phyloP scores from a whole-genome alignment of 2,113 vertebrate species.

The Tamias sibiricus region DNA sequence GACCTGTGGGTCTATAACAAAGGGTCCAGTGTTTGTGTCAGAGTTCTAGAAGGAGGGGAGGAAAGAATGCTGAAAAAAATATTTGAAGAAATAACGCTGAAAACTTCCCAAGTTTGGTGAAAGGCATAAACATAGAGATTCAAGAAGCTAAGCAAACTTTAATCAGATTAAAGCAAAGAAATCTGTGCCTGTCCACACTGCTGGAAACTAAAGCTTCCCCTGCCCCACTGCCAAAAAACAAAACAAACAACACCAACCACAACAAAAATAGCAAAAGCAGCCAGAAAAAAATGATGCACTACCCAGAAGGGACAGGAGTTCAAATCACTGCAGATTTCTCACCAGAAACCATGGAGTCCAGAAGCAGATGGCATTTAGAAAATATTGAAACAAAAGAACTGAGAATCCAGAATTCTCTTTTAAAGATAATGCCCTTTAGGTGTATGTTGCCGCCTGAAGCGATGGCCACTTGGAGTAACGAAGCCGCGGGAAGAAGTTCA shows the following conservation, averaged over 20 bases:
- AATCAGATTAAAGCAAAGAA: not conserved
- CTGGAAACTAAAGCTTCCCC: not conserved
- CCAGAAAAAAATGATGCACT: not conserved
- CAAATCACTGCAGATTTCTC: not conserved
- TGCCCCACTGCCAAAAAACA: not conserved
- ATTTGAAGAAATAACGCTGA: not conserved
- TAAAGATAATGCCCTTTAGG: not conserved
- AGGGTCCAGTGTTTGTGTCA: not conserved
- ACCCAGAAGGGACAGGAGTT: not conserved
- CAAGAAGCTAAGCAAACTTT: not conserved
- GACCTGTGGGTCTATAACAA: not conserved
- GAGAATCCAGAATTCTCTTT: not conserved
- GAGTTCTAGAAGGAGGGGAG: not conserved
- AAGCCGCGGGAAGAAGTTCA: too few species aligned
- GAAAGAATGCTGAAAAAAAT: not conserved
- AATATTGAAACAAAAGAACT: not conserved
- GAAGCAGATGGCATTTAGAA: not conserved
- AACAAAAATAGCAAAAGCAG: not conserved
- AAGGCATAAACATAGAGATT: not conserved
- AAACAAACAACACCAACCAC: too few species aligned
- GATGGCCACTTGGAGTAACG: too few species aligned
- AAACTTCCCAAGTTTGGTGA: not conserved
- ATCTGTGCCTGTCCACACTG: not conserved
- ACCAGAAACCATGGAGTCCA: not conserved
- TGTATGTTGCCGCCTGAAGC: too few species aligned